A percentile compares a stretch with the other conserved stretches of the same genome.
Evolutionary conservation across 53 echinoderm and acorn worm species (phyloP).

Genomic region (Henricia sp.): DNA sequence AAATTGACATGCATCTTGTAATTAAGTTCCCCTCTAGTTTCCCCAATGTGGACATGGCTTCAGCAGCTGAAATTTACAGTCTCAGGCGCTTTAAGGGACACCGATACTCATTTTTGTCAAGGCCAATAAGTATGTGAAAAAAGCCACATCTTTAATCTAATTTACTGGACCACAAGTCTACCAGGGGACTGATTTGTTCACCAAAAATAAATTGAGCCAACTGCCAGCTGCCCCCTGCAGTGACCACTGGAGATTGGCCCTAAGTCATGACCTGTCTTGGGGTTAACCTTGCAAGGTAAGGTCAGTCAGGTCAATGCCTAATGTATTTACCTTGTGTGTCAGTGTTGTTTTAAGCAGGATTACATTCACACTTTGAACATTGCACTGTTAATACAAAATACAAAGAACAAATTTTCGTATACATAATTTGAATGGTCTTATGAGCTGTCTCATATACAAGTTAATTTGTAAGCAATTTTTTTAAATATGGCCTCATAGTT

Average conservation of each 20-base stretch:
- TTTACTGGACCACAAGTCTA: conserved; percentile 12
- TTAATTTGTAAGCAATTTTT: too few relatives aligned
- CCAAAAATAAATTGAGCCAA: conserved; percentile 1
- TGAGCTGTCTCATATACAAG: too few relatives aligned
- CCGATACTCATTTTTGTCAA: background rate
- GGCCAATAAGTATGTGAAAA: background rate
- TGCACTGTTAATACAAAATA: too few relatives aligned
- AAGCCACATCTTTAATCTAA: conserved; percentile 1
- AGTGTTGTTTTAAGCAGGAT: conserved; percentile 1
- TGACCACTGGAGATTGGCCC: conserved; percentile 32
- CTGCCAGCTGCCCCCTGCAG: background rate
- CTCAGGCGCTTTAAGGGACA: background rate
- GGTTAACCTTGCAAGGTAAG: conserved; percentile 36
- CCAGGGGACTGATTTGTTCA: conserved; percentile 19
- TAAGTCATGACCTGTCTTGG: conserved; percentile 47
- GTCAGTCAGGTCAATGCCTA: conserved; percentile 44
- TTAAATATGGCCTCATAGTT: too few relatives aligned
- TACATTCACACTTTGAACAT: too few relatives aligned
- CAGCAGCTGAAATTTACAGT: too few relatives aligned
- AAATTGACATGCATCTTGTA: too few relatives aligned
- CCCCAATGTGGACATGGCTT: too few relatives aligned
- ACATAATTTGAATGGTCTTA: too few relatives aligned
- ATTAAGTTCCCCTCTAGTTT: too few relatives aligned
- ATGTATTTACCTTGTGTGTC: conserved; percentile 36
- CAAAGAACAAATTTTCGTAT: too few relatives aligned